Evolutionary conservation across 2,888 invertebrate species (phyloP).

Genomic region (Elegia similella): DNA sequence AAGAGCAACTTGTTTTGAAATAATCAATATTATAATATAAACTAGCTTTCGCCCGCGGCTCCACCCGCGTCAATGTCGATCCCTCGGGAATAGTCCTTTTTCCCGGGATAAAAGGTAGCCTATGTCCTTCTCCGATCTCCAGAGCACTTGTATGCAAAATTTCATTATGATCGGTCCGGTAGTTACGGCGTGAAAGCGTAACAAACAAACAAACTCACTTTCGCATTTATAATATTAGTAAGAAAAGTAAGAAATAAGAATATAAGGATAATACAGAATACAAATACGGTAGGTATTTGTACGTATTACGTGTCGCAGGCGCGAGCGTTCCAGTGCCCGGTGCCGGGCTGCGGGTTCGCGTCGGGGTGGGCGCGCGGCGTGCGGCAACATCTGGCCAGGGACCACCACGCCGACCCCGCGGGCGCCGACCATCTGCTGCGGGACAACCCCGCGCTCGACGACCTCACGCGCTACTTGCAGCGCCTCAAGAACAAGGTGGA

Average conservation of each 20-base stretch:
- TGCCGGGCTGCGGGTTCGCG: conserved; percentile 88
- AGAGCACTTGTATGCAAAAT: too few relatives aligned
- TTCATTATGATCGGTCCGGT: too few relatives aligned
- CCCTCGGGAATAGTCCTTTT: too few relatives aligned
- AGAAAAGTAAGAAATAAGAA: not conserved
- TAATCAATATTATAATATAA: too few relatives aligned
- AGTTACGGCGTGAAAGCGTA: too few relatives aligned
- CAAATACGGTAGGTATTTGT: not conserved
- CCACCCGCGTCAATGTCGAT: too few relatives aligned
- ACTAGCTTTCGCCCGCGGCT: too few relatives aligned
- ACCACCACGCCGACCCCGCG: conserved; percentile 86
- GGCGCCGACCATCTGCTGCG: conserved; percentile 83
- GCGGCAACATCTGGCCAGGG: conserved; percentile 86
- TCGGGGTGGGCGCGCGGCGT: conserved; percentile 89
- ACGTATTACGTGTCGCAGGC: conserved; percentile 62
- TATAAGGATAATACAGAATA: not conserved
- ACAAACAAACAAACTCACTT: too few relatives aligned
- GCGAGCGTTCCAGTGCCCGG: conserved; percentile 84
- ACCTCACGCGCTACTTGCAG: conserved; percentile 87
- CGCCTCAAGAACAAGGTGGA: conserved; percentile 83
- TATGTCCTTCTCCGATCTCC: too few relatives aligned
- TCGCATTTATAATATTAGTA: too few relatives aligned
- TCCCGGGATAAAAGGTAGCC: too few relatives aligned
- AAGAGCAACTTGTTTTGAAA: too few relatives aligned
- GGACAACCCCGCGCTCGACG: conserved; percentile 88